phyloP scores from a whole-genome alignment of 2,797 vertebrate species.

The Knipowitschia caucasica region DNA sequence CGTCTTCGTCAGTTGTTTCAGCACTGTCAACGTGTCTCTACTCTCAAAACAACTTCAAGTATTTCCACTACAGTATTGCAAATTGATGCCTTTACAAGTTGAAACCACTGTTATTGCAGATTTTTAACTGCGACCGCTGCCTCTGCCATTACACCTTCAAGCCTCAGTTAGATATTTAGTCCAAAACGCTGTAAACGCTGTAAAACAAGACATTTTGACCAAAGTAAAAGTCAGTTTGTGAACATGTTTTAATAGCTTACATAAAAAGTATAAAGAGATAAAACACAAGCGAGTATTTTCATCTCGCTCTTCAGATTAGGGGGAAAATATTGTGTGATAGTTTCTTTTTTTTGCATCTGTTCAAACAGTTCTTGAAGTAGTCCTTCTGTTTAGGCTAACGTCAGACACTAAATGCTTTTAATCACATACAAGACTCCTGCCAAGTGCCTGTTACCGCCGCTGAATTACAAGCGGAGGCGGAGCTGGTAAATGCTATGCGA shows the following conservation, averaged over 20 bases:
- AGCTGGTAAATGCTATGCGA: slow-evolving; percentile 6
- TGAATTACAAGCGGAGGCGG: slow-evolving; percentile 19
- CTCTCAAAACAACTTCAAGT: neutral
- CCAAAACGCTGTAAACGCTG: neutral
- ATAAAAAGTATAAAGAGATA: neutral
- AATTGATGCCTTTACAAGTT: neutral
- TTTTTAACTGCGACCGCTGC: neutral
- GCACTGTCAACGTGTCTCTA: neutral
- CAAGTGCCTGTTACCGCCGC: slow-evolving; percentile 7
- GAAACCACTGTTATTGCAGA: neutral
- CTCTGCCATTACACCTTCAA: neutral
- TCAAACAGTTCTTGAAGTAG: neutral
- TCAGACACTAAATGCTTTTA: neutral
- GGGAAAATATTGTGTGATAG: too few species aligned
- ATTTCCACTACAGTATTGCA: neutral
- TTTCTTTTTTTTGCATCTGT: neutral
- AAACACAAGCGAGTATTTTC: neutral
- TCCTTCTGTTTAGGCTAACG: slow-evolving; percentile 2
- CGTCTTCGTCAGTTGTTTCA: neutral
- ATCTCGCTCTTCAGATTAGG: neutral
- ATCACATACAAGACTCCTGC: slow-evolving; percentile 6
- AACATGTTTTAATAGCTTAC: neutral
- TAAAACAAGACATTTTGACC: neutral
- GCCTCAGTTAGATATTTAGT: neutral
- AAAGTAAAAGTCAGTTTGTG: neutral